Conservation (phyloP, 2,797 vertebrate genomes). For the Galaxias olidus region DNA sequence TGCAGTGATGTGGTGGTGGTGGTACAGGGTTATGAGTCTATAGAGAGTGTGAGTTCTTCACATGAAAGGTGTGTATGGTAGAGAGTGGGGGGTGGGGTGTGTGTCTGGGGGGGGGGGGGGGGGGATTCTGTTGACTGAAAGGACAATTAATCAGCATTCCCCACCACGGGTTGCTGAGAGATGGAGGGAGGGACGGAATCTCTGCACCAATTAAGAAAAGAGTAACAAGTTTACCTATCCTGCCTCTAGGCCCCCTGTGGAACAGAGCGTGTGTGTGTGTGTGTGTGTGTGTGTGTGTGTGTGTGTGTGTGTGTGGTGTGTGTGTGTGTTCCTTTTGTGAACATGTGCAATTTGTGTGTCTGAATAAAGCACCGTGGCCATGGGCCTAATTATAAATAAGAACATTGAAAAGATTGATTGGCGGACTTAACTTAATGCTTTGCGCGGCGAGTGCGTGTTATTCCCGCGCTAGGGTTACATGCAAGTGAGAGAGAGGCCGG, state of each 20-base stretch:
- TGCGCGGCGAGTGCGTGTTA: slow-evolving; percentile 44
- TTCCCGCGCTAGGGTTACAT: background rate
- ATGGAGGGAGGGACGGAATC: slow-evolving; percentile 63
- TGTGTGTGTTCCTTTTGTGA: slow-evolving; percentile 5
- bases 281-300: slow-evolving; percentile 26
- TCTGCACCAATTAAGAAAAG: slow-evolving; percentile 74
- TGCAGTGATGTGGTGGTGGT: slow-evolving; percentile 27
- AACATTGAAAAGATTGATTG: slow-evolving; percentile 58
- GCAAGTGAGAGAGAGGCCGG: slow-evolving; percentile 45
- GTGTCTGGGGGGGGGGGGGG: slow-evolving; percentile 1
- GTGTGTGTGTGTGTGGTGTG: slow-evolving; percentile 30
- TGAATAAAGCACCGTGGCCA: slow-evolving; percentile 30
- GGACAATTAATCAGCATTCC: slow-evolving; percentile 73
- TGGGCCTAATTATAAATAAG: slow-evolving; percentile 52
- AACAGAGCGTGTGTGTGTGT: slow-evolving; percentile 13
- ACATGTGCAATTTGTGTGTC: slow-evolving; percentile 1
- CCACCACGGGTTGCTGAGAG: slow-evolving; percentile 58
- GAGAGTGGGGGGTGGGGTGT: slow-evolving; percentile 8
- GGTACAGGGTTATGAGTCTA: background rate
- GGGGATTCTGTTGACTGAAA: slow-evolving; percentile 49
- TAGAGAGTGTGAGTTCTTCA: slow-evolving; percentile 17
- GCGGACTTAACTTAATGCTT: slow-evolving; percentile 22
- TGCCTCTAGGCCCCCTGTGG: slow-evolving; percentile 38
- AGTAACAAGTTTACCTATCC: slow-evolving; percentile 69
- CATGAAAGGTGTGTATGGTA: slow-evolving; percentile 19